Base-by-base conservation (phyloP, 2,888 invertebrate genomes). In the Ochropleura plecta region DNA sequence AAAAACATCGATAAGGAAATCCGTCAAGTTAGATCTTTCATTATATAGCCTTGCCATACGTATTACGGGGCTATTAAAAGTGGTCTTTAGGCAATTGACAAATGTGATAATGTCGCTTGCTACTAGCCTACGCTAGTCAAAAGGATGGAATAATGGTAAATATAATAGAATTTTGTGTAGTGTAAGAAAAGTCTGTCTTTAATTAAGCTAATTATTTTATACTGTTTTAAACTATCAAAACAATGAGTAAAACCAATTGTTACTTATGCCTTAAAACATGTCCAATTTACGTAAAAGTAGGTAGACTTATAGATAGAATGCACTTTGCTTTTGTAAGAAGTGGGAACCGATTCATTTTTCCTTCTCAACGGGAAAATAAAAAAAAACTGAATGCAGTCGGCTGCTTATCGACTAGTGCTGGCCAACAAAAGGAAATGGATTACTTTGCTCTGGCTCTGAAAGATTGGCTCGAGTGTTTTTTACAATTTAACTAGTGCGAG, bases 371-470 rank as follows among this genome's bases (percentile, higher is more conserved):
- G 0, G 42, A 57, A 53, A 12, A 5, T n/a, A 63, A 82, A 71
- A 49, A 55, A 76, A 79, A 68, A 55, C 20, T 30, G 53, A 78
- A 70, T 73, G 83, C 53, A 57, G 69, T 78, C 65, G 73, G 73
- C 73, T 62, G 59, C 73, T 83, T 83, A 83, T 78, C 69, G 55
- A 72, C 72, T 57, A 46, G 53, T 49, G 69, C 69, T 65, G 62
- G 79, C 83, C 83, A 78, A 81, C 79, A 83, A 81, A 69, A 69
- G 80, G 12, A 78, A 81, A 83, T 81, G 80, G 80, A 81, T 82
- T 82, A 74, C 75, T 79, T 63, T 14, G 51, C 73, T 51, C 70
- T 30, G 51, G 70, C 83, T 51, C 46, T 73, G 72, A 75, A 68
- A 84, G 79, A 71, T 73, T 71, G 69, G 71, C 67, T 70, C 51